Percentiles rank a stretch among this genome's conserved stretches.
phyloP scores from a whole-genome alignment of 2,797 vertebrate species.

The Oreochromis grahami region DNA sequence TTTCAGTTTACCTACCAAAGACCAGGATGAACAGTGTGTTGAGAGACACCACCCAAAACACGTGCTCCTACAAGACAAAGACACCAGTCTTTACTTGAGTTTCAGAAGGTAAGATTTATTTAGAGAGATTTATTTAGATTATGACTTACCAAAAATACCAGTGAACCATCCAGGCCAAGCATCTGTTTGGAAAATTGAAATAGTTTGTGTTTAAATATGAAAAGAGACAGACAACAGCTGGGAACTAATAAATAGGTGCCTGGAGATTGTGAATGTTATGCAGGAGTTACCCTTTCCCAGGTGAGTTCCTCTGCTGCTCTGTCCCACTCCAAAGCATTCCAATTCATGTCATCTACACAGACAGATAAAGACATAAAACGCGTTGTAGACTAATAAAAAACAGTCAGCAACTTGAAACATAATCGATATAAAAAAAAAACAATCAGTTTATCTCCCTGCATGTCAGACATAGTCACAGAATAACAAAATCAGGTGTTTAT shows the following conservation, averaged over 20 bases:
- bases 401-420: not conserved
- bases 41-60: constrained; percentile 98
- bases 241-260: not conserved
- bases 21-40: constrained; percentile 98
- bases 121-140: not conserved
- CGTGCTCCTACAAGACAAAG: constrained; percentile 85
- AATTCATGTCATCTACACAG: constrained; percentile 95
- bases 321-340: constrained; percentile 99
- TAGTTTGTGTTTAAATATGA: not conserved
- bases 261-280: not conserved
- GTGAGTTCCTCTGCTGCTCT: constrained; percentile 97
- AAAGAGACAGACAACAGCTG: not conserved
- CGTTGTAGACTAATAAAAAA: not conserved
- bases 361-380: not conserved
- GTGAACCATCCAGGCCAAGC: constrained; percentile 96
- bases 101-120: not conserved
- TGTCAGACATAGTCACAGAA: not conserved
- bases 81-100: not conserved
- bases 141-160: constrained; percentile 92
- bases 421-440: not conserved
- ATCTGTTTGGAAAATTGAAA: constrained; percentile 77
- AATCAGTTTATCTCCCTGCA: not conserved
- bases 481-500: not conserved
- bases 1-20: constrained; percentile 84
- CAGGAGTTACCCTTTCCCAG: constrained; percentile 90